Conservation (phyloP, 2,797 vertebrate genomes). For the Hyperoplus lanceolatus region DNA sequence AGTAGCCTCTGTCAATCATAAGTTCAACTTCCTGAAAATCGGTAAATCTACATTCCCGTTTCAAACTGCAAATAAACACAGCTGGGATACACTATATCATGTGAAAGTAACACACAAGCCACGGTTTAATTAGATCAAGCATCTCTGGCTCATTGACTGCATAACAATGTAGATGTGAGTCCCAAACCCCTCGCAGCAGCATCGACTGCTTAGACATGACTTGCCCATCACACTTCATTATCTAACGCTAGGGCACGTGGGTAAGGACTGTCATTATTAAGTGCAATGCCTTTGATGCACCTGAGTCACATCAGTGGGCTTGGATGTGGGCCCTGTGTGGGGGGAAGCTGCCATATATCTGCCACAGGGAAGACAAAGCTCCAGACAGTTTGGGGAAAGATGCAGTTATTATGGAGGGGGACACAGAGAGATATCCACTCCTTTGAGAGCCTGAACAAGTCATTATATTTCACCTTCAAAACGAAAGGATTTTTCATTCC, state of each 20-base stretch:
- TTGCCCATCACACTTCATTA: conserved; percentile 21
- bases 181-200: conserved; percentile 11
- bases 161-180: conserved; percentile 25
- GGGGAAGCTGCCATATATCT: conserved; percentile 40
- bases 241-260: conserved; percentile 4
- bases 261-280: conserved; percentile 51
- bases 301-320: conserved; percentile 56
- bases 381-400: conserved; percentile 32
- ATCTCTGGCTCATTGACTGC: conserved; percentile 21
- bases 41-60: background rate
- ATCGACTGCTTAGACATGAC: conserved; percentile 8
- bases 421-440: background rate
- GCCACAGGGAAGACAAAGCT: conserved; percentile 36
- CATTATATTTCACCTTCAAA: conserved; percentile 67
- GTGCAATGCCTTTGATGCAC: conserved; percentile 41
- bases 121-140: conserved; percentile 42
- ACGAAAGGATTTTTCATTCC: conserved; percentile 10
- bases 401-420: conserved; percentile 5
- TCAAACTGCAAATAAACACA: background rate
- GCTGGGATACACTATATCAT: conserved; percentile 10
- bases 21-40: background rate
- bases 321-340: conserved; percentile 37
- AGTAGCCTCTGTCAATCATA: background rate
- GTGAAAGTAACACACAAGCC: conserved; percentile 13
- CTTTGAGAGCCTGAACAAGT: conserved; percentile 28